Conservation (phyloP, 2,888 invertebrate genomes). For the Diarsia mendica region DNA sequence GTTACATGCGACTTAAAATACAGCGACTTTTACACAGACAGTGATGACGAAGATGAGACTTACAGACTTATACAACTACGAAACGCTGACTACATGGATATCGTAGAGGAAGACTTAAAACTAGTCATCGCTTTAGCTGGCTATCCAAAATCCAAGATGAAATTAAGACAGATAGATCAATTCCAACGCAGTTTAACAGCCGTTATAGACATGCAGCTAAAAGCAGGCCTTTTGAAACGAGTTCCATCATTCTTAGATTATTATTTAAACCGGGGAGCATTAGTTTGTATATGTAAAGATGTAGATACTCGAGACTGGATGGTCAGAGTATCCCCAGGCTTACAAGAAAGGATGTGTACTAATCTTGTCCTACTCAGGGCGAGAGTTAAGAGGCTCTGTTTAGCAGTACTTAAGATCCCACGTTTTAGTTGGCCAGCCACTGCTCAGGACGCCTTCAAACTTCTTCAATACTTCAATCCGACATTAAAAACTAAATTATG, state of each 20-base stretch:
- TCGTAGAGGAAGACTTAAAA: conserved; percentile 82
- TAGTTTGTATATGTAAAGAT: conserved; percentile 85
- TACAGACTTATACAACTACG: conserved; percentile 81
- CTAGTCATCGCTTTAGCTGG: conserved; percentile 82
- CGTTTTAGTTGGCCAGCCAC: conserved; percentile 80
- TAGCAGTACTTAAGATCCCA: conserved; percentile 83
- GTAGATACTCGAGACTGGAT: conserved; percentile 83
- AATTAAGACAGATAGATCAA: conserved; percentile 79
- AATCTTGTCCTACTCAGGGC: conserved; percentile 81
- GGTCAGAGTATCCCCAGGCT: conserved; percentile 80
- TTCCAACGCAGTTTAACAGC: conserved; percentile 81
- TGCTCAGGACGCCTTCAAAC: conserved; percentile 82
- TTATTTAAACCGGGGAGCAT: conserved; percentile 84
- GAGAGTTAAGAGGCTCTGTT: conserved; percentile 81
- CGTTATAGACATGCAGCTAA: conserved; percentile 84
- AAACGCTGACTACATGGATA: conserved; percentile 81
- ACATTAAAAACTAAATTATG: conserved; percentile 79
- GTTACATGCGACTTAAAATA: conserved; percentile 78
- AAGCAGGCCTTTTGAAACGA: conserved; percentile 79
- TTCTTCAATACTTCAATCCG: conserved; percentile 86
- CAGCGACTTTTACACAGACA: conserved; percentile 79
- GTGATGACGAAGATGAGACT: conserved; percentile 83
- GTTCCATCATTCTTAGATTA: conserved; percentile 83
- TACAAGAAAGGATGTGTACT: conserved; percentile 83
- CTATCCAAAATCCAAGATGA: conserved; percentile 84